Evolutionary conservation across 1,140 invertebrate species (phyloP).

Genomic region (Bradysia coprophila): DNA sequence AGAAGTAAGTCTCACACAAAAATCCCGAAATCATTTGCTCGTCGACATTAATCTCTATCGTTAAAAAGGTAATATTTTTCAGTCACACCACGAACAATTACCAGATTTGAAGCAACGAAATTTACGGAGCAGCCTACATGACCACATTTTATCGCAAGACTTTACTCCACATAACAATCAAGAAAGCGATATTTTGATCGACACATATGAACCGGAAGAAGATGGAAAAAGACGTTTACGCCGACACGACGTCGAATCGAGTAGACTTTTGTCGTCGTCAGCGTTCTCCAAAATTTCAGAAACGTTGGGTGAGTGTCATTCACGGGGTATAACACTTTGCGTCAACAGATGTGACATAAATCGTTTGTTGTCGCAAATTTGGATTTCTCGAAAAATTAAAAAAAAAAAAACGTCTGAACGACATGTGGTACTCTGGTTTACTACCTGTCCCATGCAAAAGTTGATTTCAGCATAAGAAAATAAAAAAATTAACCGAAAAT

Average conservation of each 20-base stretch:
- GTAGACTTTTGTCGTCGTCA: slow-evolving; percentile 30
- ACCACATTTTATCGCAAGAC: background rate
- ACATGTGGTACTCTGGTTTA: no score
- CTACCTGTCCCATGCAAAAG: no score
- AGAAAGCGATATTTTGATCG: background rate
- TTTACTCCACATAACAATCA: background rate
- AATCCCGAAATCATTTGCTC: background rate
- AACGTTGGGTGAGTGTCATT: slow-evolving; percentile 37
- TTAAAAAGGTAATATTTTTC: background rate
- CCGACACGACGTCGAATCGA: background rate
- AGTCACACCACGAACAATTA: background rate
- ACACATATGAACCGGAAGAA: background rate
- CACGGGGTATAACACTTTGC: background rate
- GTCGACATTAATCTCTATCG: background rate
- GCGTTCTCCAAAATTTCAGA: slow-evolving; percentile 43
- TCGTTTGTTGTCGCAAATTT: no score
- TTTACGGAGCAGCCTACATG: background rate
- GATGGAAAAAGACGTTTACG: background rate
- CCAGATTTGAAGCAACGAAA: background rate
- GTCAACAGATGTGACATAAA: slow-evolving; percentile 18
- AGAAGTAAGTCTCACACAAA: background rate
- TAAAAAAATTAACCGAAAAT: no score
- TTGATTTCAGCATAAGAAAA: no score
- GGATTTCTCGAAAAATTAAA: no score
- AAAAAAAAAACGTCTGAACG: no score